Conservation (phyloP, 2,113 vertebrate genomes). For the Muntiacus reevesi region DNA sequence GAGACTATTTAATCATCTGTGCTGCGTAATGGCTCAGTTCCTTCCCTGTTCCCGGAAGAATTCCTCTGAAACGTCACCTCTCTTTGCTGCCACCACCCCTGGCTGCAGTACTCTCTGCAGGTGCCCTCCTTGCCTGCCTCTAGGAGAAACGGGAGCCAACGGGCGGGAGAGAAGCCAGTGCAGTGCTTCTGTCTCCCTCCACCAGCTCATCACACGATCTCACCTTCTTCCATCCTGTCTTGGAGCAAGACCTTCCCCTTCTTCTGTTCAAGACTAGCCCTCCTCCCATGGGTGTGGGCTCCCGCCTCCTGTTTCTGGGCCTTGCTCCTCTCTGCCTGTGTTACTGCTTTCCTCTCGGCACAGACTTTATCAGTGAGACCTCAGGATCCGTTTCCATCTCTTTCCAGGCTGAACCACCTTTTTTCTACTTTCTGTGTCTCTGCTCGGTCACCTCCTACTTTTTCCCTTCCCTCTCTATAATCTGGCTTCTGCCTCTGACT, state of each 20-base stretch:
- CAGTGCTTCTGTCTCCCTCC: not conserved
- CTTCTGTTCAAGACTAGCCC: not conserved
- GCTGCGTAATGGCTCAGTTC: not conserved
- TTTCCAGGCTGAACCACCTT: not conserved
- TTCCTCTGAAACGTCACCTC: not conserved
- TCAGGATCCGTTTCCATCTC: not conserved
- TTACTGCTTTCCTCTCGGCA: not conserved
- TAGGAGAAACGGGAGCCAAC: not conserved
- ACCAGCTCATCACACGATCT: not conserved
- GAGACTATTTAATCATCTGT: not conserved
- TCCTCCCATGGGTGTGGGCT: not conserved
- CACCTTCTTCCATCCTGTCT: not conserved
- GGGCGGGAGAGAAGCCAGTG: not conserved
- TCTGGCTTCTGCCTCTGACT: not conserved
- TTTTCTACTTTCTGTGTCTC: not conserved
- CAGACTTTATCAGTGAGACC: not conserved
- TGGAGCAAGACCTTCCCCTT: not conserved
- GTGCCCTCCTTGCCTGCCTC: not conserved
- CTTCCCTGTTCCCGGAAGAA: not conserved
- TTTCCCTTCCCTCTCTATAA: not conserved
- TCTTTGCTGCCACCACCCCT: not conserved
- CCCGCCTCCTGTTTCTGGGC: not conserved
- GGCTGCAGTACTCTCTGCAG: not conserved
- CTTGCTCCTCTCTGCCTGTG: not conserved
- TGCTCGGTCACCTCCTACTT: not conserved